Conservation (phyloP, 2,113 vertebrate genomes). For the Pseudois nayaur region DNA sequence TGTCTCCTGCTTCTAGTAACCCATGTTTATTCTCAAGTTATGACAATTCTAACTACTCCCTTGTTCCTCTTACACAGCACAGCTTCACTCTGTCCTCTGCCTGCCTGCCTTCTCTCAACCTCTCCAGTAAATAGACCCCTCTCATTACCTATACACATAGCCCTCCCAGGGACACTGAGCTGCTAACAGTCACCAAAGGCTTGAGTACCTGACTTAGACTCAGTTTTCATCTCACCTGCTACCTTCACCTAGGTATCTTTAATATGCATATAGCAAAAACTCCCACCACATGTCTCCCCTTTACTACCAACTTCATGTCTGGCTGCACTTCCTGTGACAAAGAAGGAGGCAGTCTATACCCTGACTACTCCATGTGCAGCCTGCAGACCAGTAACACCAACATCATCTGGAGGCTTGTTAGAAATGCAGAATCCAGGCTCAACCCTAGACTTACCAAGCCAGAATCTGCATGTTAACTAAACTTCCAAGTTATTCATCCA, state of each 20-base stretch:
- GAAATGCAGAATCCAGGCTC: background rate
- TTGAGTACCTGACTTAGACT: background rate
- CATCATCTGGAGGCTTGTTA: background rate
- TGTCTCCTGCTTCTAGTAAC: background rate
- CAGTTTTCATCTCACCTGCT: background rate
- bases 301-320: background rate
- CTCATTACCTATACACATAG: background rate
- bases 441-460: background rate
- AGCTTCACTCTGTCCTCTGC: background rate
- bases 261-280: background rate
- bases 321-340: background rate
- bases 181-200: background rate
- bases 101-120: background rate
- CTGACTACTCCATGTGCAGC: background rate
- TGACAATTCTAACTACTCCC: background rate
- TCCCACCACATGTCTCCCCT: background rate
- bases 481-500: background rate
- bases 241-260: background rate
- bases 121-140: background rate
- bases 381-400: background rate
- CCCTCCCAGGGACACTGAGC: background rate
- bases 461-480: background rate
- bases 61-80: background rate
- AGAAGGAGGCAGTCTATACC: background rate
- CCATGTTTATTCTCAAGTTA: background rate